A percentile compares a stretch with the other conserved stretches of the same genome.
These are phyloP conservation scores for Microctenopoma lineatum DNA, from an alignment of 2,797 vertebrate species.

Conservation along the genomic window DNA sequence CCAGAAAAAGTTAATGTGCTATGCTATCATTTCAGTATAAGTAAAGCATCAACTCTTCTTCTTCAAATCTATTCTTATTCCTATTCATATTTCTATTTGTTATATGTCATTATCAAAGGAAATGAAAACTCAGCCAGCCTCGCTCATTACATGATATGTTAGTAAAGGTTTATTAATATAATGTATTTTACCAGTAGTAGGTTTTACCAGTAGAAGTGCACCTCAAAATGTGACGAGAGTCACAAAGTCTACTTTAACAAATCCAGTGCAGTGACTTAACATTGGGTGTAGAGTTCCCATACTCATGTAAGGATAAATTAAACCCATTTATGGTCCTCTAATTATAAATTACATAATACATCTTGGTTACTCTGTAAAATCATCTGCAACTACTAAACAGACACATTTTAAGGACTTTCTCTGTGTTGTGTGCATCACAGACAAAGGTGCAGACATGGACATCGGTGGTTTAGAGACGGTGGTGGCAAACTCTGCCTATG, in stretches of 20 bases:
- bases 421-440: conserved; percentile 39
- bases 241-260: no score
- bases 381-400: background rate
- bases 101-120: background rate
- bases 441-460: conserved; percentile 76
- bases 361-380: background rate
- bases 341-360: background rate
- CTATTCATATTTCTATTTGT: no score
- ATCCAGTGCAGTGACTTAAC: background rate
- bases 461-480: conserved; percentile 84
- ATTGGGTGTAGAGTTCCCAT: no score
- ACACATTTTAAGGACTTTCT: conserved; percentile 2
- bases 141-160: background rate
- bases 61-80: no score
- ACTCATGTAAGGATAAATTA: background rate
- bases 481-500: conserved; percentile 87
- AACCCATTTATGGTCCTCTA: background rate
- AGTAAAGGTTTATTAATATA: background rate
- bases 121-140: no score
- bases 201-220: background rate
- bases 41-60: no score
- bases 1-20: background rate
- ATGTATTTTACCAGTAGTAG: no score
- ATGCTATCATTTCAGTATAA: no score
- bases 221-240: no score